Evolutionary conservation across 2,888 invertebrate species (phyloP), one percentile per base, ranked within the genome.

Genomic region (Liposcelis brunnea): DNA sequence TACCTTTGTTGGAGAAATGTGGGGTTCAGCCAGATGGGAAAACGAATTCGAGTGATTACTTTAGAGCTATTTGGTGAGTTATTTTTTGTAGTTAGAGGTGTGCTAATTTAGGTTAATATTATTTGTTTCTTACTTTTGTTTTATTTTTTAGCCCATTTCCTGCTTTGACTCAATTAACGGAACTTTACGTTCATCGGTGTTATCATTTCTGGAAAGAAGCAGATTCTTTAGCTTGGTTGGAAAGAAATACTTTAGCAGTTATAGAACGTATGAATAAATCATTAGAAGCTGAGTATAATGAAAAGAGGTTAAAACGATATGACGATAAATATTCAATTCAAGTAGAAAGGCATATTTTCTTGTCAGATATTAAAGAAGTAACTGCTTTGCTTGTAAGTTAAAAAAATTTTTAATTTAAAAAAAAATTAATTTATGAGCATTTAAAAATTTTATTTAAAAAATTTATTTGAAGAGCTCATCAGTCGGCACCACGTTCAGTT

Each of bases 121-220:
- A 32, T 19, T 36, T 42, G 42, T 18, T 42, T 11, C 8, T 38
- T 26, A n/a, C 31, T 32, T 21, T 32, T 19, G 26, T 31, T 43
- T 47, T 46, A 18, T 42, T 21, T 52, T 50, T 2, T 49, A 56
- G 56, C 31, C 53, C 53, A 47, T 54, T 53, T n/a, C 64, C 69
- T 26, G 71, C 82, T 7, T 60, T 89, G 47, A 71, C 72, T 50
- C 78, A 83, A 55, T 61, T 89, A 43, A 70, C 80, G 49, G 68
- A 71, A 33, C 64, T 90, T 50, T 89, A 86, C 58, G 70, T 84
- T 12, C 74, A 74, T 46, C 71, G 86, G 42, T 75, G 74, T 52
- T 76, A 74, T 57, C 74, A 80, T 44, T 67, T 85, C 42, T 90
- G 89, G 87, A 82, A 83, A 56, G 79, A 82, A 52, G 65, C 72